phyloP scores from a whole-genome alignment of 2,113 vertebrate genomes.

The Argyrosomus japonicus region DNA sequence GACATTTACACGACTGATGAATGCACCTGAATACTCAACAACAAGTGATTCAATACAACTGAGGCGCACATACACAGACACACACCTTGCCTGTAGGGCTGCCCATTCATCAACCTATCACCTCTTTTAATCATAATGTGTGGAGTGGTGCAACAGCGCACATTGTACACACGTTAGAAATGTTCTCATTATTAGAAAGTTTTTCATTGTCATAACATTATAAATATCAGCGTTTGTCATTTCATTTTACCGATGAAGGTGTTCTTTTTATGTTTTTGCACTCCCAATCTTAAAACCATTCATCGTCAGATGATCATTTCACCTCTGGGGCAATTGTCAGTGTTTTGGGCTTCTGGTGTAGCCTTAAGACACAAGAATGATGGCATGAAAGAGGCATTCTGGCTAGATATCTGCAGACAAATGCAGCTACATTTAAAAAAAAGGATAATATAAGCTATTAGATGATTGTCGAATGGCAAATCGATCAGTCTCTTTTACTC shows the following conservation, averaged over 20 bases:
- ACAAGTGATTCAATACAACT: slow-evolving; percentile 24
- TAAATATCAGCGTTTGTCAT: background rate
- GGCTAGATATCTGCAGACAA: no score
- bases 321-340: no score
- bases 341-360: no score
- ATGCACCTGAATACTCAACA: slow-evolving; percentile 30
- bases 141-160: slow-evolving; percentile 12
- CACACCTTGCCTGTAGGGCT: slow-evolving; percentile 33
- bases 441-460: no score
- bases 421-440: no score
- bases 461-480: no score
- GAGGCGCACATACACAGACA: background rate
- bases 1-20: slow-evolving; percentile 51
- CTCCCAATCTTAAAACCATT: no score
- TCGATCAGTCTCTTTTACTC: no score
- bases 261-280: background rate
- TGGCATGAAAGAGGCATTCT: no score
- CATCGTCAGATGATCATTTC: no score
- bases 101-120: slow-evolving; percentile 52
- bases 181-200: slow-evolving; percentile 2
- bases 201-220: background rate
- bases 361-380: no score
- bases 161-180: background rate
- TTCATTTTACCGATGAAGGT: background rate
- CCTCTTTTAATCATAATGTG: slow-evolving; percentile 48